Evolutionary conservation across 1,140 invertebrate species (phyloP), one percentile per base, ranked within the genome.

Genomic region (Protaetia brevitarsis): DNA sequence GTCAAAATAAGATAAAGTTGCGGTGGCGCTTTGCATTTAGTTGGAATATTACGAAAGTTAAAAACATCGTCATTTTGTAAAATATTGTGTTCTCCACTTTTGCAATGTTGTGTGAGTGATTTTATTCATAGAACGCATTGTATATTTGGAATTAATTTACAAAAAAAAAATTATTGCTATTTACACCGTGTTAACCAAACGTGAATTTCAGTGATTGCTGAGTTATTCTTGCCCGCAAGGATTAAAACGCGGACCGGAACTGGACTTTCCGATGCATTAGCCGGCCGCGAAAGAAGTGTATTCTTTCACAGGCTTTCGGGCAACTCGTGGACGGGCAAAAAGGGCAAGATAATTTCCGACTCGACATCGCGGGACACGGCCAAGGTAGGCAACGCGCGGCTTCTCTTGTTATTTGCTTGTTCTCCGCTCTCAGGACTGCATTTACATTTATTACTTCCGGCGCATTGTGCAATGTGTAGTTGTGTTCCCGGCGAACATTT

Each of bases 281-380:
- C 76, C 78, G 92, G 92, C 7, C 78, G 83, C 64, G 86, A 87
- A 80, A 85, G 89, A 70, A 83, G 81, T 21, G 82, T 84, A 37
- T 82, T 70, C 84, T 95, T 63, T 83, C 83, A 11, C 87, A 89
- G 16, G 96, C 96, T 2, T 79, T 98, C 5, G 96, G 96, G 21
- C 92, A 96, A 78, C 83, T 98, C 45, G 89, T 90, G n/a, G 96
- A 98, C 78, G 94, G 95, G 7, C 85, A 87, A 69, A 83, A 83
- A 68, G 93, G 93, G 41, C 82, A 86, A 51, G 89, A 92, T 66
- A 91, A 94, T 82, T 95, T 94, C 80, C 85, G 88, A 70, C 79
- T 85, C n/a, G 89, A 91, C 77, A 74, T 83, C 63, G 82, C 82
- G 70, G 87, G 86, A 63, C 82, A 86, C 68, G 88, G 88, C 34